A percentile compares a stretch with the other conserved stretches of the same genome.
Evolutionary conservation across 2,797 vertebrate species (phyloP).

Genomic region (Anniella stebbinsi): DNA sequence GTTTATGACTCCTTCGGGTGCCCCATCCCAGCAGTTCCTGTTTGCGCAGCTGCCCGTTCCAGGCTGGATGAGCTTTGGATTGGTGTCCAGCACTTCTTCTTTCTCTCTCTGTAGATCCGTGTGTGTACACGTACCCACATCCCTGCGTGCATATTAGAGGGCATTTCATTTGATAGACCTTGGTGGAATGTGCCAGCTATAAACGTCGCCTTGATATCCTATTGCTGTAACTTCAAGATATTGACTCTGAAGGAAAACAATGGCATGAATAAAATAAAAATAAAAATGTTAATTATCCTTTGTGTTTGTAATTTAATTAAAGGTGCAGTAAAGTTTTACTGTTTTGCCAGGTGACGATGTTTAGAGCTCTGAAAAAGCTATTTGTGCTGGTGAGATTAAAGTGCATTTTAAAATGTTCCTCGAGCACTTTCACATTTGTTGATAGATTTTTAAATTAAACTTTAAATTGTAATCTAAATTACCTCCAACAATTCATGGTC

Average conservation of each 20-base stretch:
- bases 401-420: conserved; percentile 88
- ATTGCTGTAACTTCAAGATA: conserved; percentile 83
- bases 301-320: conserved; percentile 93
- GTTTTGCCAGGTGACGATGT: conserved; percentile 86
- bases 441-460: conserved; percentile 93
- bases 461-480: conserved; percentile 92
- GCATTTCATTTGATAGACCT: conserved; percentile 57
- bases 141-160: background rate
- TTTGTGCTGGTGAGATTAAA: conserved; percentile 87
- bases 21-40: background rate
- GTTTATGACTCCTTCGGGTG: background rate
- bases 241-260: conserved; percentile 83
- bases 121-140: no score
- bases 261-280: conserved; percentile 87
- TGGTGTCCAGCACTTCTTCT: conserved; percentile 28
- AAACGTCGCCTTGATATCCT: conserved; percentile 77
- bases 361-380: conserved; percentile 85
- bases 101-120: accelerated
- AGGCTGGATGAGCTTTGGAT: conserved; percentile 56
- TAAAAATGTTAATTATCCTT: conserved; percentile 89
- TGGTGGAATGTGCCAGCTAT: conserved; percentile 71
- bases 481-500: conserved; percentile 89
- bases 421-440: conserved; percentile 90
- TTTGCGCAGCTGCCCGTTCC: background rate
- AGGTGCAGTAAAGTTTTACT: conserved; percentile 89